Evolutionary conservation across 2,113 vertebrate species (phyloP).

Genomic region (Psilopsiagon aymara): DNA sequence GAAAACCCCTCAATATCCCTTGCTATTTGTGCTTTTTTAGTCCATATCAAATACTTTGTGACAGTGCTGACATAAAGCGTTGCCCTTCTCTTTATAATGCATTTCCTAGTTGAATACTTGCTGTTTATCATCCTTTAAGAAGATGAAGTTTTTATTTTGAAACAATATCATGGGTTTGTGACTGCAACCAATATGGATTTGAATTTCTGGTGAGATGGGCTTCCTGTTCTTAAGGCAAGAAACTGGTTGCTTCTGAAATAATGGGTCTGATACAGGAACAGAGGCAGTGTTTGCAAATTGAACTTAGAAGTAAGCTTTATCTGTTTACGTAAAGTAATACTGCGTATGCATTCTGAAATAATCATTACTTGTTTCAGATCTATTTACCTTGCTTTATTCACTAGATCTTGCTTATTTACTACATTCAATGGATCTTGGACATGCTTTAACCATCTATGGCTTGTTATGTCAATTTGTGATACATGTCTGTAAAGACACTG

Average conservation of each 20-base stretch:
- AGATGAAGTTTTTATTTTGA: not conserved
- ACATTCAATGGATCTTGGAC: not conserved
- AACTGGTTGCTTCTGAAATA: not conserved
- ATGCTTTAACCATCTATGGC: not conserved
- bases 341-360: not conserved
- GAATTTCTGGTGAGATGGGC: not conserved
- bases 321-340: not conserved
- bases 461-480: not conserved
- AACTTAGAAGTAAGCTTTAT: not conserved
- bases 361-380: not conserved
- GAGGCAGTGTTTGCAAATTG: not conserved
- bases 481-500: not conserved
- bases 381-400: not conserved
- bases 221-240: not conserved
- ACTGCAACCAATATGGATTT: not conserved
- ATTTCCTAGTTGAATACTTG: not conserved
- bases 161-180: not conserved
- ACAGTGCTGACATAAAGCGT: not conserved
- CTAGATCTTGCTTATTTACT: not conserved
- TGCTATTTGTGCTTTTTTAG: not conserved
- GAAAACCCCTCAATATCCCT: not conserved
- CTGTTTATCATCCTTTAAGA: not conserved
- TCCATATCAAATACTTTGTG: not conserved
- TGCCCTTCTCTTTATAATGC: not conserved
- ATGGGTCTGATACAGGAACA: not conserved